Evolutionary conservation across 2,888 invertebrate species (phyloP).

Genomic region (Ryuthela nishihirai): DNA sequence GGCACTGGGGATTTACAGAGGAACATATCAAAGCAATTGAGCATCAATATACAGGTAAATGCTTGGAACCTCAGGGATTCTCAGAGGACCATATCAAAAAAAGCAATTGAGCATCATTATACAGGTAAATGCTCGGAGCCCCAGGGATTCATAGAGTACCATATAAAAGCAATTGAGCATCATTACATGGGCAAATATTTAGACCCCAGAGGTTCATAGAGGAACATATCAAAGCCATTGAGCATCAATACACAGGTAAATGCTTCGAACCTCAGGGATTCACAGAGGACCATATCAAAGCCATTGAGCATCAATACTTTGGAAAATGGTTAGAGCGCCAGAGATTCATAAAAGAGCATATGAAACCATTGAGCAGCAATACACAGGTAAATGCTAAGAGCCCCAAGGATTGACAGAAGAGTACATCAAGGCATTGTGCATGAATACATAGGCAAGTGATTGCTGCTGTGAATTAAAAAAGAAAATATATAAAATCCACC

Average conservation of each 20-base stretch:
- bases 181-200: no score
- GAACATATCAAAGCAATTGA: conserved; percentile 66
- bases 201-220: conserved; percentile 65
- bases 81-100: no score
- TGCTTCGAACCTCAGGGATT: conserved; percentile 65
- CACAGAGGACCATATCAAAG: conserved; percentile 64
- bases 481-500: no score
- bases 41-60: conserved; percentile 65
- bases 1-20: conserved; percentile 65
- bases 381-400: conserved; percentile 61
- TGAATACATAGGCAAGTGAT: no score
- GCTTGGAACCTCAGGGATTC: no score
- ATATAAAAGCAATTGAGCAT: no score
- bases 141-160: no score
- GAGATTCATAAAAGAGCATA: conserved; percentile 66
- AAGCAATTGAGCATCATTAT: no score
- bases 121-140: no score
- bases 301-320: conserved; percentile 67
- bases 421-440: no score
- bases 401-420: no score
- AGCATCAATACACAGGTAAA: conserved; percentile 66
- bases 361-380: conserved; percentile 67
- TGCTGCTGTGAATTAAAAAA: no score
- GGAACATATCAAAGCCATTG: conserved; percentile 65
- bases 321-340: conserved; percentile 63